Evolutionary conservation across 2,888 invertebrate genomes (phyloP).

Genomic region (Halictus ligatus): DNA sequence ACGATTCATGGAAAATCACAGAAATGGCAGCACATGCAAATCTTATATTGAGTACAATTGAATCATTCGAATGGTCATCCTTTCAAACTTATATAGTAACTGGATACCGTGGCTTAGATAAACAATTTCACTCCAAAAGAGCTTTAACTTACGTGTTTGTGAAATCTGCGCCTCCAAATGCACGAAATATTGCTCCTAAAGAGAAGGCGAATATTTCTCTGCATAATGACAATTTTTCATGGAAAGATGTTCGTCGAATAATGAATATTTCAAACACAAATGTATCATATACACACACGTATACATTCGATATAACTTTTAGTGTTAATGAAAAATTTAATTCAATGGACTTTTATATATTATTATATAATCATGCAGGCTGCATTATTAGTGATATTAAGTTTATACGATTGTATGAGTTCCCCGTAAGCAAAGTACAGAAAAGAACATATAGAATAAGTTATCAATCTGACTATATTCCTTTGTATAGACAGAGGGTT

Average conservation of each 20-base stretch:
- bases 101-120: constrained; percentile 84
- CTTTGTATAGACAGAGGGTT: constrained; percentile 80
- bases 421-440: constrained; percentile 70
- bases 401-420: constrained; percentile 77
- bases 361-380: constrained; percentile 80
- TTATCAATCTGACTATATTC: constrained; percentile 80
- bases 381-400: constrained; percentile 78
- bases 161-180: constrained; percentile 56
- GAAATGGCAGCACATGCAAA: constrained; percentile 86
- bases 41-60: constrained; percentile 82
- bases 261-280: constrained; percentile 12
- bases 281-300: constrained; percentile 68
- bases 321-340: constrained; percentile 68
- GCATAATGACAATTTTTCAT: constrained; percentile 51
- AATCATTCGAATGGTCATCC: constrained; percentile 80
- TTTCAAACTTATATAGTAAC: constrained; percentile 84
- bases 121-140: constrained; percentile 79
- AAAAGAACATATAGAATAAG: constrained; percentile 81
- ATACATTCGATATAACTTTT: constrained; percentile 81
- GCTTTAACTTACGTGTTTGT: constrained; percentile 81
- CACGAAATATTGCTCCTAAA: constrained; percentile 63
- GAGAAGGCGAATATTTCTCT: constrained; percentile 54
- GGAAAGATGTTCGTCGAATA: constrained; percentile 63
- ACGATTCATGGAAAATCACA: constrained; percentile 86
- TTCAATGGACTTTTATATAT: constrained; percentile 70